These are phyloP conservation scores for Pollenia angustigena DNA, from an alignment of 2,888 invertebrate genomes.

Conservation along the genomic window DNA sequence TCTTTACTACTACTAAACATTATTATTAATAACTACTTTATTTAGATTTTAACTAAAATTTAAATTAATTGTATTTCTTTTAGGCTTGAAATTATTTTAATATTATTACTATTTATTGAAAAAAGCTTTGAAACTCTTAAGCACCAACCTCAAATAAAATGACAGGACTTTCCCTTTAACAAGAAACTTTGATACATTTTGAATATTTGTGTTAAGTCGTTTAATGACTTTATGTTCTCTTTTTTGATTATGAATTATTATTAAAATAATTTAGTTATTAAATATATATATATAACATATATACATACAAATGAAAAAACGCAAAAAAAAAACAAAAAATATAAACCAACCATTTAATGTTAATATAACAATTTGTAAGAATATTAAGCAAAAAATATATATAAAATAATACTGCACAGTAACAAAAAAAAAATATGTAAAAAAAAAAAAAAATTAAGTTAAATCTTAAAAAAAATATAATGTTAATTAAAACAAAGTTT, in stretches of 20 bases:
- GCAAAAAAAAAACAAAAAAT: constrained; percentile 76
- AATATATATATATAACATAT: constrained; percentile 70
- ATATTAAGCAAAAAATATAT: constrained; percentile 68
- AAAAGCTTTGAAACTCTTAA: constrained; percentile 43
- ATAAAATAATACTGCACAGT: constrained; percentile 58
- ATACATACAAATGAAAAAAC: constrained; percentile 69
- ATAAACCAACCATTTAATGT: constrained; percentile 46
- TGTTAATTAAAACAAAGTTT: constrained; percentile 68
- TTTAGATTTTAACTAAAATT: constrained; percentile 50
- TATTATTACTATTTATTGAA: constrained; percentile 32
- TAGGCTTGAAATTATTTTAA: constrained; percentile 55
- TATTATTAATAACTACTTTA: constrained; percentile 35
- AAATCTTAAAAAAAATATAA: constrained; percentile 70
- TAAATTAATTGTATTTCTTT: constrained; percentile 40
- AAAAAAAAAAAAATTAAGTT: constrained; percentile 48
- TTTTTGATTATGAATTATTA: constrained; percentile 68
- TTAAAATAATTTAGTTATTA: constrained; percentile 72
- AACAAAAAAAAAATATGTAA: constrained; percentile 41
- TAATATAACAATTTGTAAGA: constrained; percentile 44
- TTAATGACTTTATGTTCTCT: constrained; percentile 68
- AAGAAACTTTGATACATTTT: constrained; percentile 37
- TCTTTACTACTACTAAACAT: constrained; percentile 29
- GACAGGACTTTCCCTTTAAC: constrained; percentile 4
- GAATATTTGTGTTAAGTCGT: constrained; percentile 64
- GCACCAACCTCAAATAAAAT: neutral